Base-by-base conservation (phyloP, 2,888 invertebrate genomes). In the Ophion costatus region DNA sequence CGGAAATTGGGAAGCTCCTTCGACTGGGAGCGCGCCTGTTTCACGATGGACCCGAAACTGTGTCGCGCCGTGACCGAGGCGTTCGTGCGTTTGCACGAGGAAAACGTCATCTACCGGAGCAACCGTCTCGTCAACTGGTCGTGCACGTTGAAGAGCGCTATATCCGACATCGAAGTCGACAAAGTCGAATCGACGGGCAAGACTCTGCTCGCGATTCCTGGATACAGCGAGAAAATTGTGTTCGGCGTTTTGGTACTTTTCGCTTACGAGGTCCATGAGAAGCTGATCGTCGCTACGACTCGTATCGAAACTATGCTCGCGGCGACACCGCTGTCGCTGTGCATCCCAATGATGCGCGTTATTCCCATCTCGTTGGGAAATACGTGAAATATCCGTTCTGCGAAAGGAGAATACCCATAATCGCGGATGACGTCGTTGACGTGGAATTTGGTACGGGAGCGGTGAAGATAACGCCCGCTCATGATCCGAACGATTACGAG, bases 121-220 rank as follows among this genome's bases (percentile, higher is more conserved):
- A 98, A 98, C 90, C 95, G 98, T 61, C 95, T 99, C 10, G 99
- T 99, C 4, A 99, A 99, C 95, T 99, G 99, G 99, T 99, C 99
- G 0, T 99, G 99, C 92, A 95, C 98, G 0, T 94, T 99, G 17
- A 98, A 98, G 92, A 99, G 99, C 73, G 99, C 99, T 10, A 99
- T 99, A 89, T 99, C 99, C 0, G 99, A 99, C 93, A 99, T 99
- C 88, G 99, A 99, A 94, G 96, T 99, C 2, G 99, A 99, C 93
- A 99, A 99, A 94, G 94, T 97, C 61, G 98, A 99, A 92, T 94
- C 99, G 59, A 92, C 96, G 3, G 99, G 99, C 0, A 95, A 97
- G 73, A 99, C 99, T 0, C 93, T 98, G 88, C 93, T 99, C 69
- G 92, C 96, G 33, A 98, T 99, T 87, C 99, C 99, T 0, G 99